A percentile compares a stretch with the other conserved stretches of the same genome.
Conservation (phyloP, 2,797 vertebrate species). For the Sebastes iracundus region DNA sequence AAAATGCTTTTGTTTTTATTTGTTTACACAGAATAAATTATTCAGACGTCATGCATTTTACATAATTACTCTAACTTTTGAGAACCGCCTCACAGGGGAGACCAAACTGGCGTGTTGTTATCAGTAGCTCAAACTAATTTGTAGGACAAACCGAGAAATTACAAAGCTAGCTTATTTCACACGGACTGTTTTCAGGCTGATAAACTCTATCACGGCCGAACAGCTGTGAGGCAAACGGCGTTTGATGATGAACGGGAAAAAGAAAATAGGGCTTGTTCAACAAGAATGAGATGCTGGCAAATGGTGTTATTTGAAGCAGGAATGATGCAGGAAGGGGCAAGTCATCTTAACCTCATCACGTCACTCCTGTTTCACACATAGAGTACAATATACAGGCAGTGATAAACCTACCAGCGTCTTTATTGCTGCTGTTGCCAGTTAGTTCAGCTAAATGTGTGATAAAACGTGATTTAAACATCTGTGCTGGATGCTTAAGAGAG, state of each 20-base stretch:
- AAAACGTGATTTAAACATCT: not conserved
- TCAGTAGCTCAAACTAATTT: constrained; percentile 63
- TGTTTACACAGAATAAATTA: constrained; percentile 56
- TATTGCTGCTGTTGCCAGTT: not conserved
- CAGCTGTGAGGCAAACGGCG: constrained; percentile 30
- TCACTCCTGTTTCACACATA: not conserved
- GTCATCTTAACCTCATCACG: not conserved
- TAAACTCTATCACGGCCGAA: constrained; percentile 49
- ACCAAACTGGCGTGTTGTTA: constrained; percentile 45
- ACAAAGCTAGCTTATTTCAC: constrained; percentile 51
- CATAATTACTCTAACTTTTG: constrained; percentile 60
- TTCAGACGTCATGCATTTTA: constrained; percentile 60
- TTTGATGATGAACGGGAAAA: constrained; percentile 21
- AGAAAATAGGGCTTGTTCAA: constrained; percentile 10
- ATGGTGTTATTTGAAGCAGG: constrained; percentile 13
- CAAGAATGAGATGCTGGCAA: constrained; percentile 8
- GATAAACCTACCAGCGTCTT: not conserved
- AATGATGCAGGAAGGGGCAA: not conserved
- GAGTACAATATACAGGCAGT: not conserved
- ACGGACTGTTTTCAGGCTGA: constrained; percentile 49
- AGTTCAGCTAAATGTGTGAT: not conserved
- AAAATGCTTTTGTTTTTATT: constrained; percentile 41
- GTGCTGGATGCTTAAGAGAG: not conserved
- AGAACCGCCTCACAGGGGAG: constrained; percentile 50
- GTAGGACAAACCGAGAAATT: constrained; percentile 65